Conservation (phyloP, 2,797 vertebrate genomes). For the Hydrophis major region DNA sequence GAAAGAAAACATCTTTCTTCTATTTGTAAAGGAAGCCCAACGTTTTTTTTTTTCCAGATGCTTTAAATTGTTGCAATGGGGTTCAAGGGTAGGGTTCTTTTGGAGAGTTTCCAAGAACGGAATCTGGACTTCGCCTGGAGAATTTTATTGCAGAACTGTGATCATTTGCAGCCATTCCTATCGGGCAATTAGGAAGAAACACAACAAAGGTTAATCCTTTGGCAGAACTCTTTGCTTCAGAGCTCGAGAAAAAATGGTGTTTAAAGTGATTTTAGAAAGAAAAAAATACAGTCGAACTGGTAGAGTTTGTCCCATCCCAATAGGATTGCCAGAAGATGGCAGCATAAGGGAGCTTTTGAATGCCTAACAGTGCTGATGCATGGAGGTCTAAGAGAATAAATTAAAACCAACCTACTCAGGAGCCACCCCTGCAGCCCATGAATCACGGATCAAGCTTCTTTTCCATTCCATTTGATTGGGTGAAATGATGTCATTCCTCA, state of each 20-base stretch:
- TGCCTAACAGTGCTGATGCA: background rate
- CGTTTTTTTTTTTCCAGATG: background rate
- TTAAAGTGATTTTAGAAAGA: background rate
- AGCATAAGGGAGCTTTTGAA: constrained; percentile 2
- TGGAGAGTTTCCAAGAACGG: background rate
- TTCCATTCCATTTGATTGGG: constrained; percentile 11
- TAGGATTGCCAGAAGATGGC: accelerated
- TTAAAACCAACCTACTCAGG: constrained; percentile 46
- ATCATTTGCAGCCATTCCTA: background rate
- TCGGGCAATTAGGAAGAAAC: background rate
- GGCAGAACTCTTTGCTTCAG: background rate
- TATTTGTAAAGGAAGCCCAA: background rate
- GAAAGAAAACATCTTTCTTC: background rate
- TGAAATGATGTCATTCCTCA: constrained; percentile 27
- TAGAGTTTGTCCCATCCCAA: background rate
- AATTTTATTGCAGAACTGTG: background rate
- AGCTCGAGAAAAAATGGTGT: background rate
- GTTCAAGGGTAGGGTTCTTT: background rate
- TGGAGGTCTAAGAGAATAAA: constrained; percentile 20
- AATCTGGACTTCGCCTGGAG: background rate
- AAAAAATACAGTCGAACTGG: too few relatives aligned
- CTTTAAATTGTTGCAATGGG: background rate
- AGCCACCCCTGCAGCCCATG: constrained; percentile 37
- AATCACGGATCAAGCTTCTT: constrained; percentile 30
- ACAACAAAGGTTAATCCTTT: background rate